Evolutionary conservation across 1,140 invertebrate genomes (phyloP), one percentile per base, ranked within the genome.

Genomic region (Centruroides sculpturatus): DNA sequence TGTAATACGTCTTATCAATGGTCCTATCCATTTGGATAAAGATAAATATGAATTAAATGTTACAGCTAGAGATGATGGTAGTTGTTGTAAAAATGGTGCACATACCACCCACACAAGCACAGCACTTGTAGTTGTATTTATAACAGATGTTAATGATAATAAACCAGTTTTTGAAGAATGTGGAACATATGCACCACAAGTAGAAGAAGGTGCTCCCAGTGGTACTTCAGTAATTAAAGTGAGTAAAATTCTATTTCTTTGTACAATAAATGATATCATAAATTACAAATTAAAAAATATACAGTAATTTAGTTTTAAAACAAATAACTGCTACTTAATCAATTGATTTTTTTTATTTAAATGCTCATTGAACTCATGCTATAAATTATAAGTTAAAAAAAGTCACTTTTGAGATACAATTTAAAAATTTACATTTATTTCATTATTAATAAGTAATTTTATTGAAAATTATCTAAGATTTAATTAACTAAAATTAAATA

Each of bases 71-170:
- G 92, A 96, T 71, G 91, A 95, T 72, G 92, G 92, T 1, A 85
- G 87, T 3, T 96, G 92, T 71, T 96, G 92, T 70, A 83, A 84
- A 3, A 87, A 90, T 64, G 90, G 90, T 0, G 84, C 85, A 57
- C 75, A 80, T 0, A 90, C 85, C 0, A 87, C 89, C 61, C 91
- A 95, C 69, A 94, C 90, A 0, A 89, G 86, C 34, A 94, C 91
- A 0, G 92, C 91, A n/a, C 88, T 95, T 0, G 91, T 95, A 3
- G 92, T 95, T 3, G 92, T 96, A 0, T 94, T 94, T 69, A 94
- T 96, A 53, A 95, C 92, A 0, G 92, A 96, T 70, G 91, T 95
- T 0, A 96, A 95, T 71, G 91, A 95, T 66, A 94, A 94, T 70
- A 94, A 93, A 69, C 91, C 92, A 0, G 83, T 92, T 36, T 96